Evolutionary conservation across 2,113 vertebrate species (phyloP).

Genomic region (Salvelinus fontinalis): DNA sequence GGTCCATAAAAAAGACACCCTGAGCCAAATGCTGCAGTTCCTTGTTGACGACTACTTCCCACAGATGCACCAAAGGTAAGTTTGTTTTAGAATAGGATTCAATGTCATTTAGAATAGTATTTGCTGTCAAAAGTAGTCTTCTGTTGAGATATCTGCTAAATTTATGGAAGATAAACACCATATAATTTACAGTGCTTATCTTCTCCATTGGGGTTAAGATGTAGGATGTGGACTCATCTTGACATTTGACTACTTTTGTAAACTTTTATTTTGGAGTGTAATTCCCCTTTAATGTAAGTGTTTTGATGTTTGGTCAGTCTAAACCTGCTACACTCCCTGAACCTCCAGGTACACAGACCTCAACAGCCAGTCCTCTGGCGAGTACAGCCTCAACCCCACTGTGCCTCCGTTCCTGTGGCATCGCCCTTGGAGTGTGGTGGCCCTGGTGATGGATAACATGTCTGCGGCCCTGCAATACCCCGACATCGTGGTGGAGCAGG

Average conservation of each 20-base stretch:
- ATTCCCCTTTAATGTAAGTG: too few relatives aligned
- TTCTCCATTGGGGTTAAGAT: too few relatives aligned
- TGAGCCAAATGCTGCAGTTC: constrained; percentile 5
- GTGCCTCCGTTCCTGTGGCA: constrained; percentile 4
- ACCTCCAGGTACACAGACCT: background rate
- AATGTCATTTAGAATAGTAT: too few relatives aligned
- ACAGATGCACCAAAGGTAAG: constrained; percentile 2
- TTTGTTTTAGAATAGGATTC: too few relatives aligned
- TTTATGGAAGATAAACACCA: too few relatives aligned
- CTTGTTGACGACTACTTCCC: background rate
- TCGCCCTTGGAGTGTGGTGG: background rate
- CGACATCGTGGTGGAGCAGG: background rate
- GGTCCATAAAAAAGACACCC: background rate
- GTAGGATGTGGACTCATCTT: background rate
- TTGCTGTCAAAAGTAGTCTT: too few relatives aligned
- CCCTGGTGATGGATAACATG: constrained; percentile 6
- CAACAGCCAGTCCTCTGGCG: background rate
- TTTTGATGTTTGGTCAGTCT: too few relatives aligned
- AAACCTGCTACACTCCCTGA: background rate
- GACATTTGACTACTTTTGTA: background rate
- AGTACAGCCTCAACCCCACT: background rate
- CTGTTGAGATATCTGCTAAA: too few relatives aligned
- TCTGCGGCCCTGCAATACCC: background rate
- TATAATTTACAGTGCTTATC: too few relatives aligned
- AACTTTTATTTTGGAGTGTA: too few relatives aligned